phyloP scores from a whole-genome alignment of 2,888 invertebrate species.

The Podabrus alpinus region DNA sequence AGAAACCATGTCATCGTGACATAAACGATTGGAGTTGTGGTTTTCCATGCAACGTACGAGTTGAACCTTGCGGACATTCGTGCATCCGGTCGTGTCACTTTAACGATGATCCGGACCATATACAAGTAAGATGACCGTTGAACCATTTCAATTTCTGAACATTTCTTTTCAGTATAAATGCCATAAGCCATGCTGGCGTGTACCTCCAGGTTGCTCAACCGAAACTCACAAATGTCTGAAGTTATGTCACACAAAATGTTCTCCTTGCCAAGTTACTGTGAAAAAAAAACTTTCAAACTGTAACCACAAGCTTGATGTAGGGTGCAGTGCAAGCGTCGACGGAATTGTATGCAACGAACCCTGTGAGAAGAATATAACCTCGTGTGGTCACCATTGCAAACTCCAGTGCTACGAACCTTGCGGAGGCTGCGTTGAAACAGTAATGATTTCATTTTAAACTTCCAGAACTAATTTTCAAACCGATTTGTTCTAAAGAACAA shows the following conservation, averaged over 20 bases:
- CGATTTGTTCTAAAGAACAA: no score
- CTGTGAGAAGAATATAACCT: not conserved
- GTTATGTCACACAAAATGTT: not conserved
- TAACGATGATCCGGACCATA: constrained; percentile 55
- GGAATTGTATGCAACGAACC: not conserved
- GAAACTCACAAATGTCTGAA: not conserved
- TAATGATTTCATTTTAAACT: no score
- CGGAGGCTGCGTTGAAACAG: constrained; percentile 54
- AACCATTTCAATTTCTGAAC: not conserved
- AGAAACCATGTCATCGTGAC: constrained; percentile 55
- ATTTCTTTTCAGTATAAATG: not conserved
- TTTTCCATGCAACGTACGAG: constrained; percentile 58
- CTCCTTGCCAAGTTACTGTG: not conserved
- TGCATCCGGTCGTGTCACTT: constrained; percentile 64
- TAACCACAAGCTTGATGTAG: not conserved
- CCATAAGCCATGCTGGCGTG: not conserved
- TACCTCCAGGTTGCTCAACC: constrained; percentile 45
- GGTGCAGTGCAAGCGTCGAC: not conserved
- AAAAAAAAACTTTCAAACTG: not conserved
- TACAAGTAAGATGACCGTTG: not conserved
- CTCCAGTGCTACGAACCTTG: constrained; percentile 56
- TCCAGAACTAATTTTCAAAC: no score
- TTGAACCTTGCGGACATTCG: constrained; percentile 67
- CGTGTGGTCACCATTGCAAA: not conserved
- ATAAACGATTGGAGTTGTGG: constrained; percentile 52